Base-by-base conservation (phyloP, 2,888 invertebrate genomes). In the Opisthograptis luteolata region DNA sequence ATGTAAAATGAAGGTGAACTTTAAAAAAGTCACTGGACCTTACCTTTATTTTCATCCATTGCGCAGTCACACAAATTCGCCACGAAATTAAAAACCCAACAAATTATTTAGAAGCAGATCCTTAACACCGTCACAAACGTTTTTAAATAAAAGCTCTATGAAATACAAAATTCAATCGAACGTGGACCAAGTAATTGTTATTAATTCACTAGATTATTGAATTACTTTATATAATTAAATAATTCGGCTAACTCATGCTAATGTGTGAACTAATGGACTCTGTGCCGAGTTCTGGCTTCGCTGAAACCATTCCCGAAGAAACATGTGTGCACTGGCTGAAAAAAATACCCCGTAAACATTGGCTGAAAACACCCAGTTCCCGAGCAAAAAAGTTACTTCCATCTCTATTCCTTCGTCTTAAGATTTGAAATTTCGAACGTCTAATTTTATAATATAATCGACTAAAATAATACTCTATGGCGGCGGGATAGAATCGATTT, bases 231-330 rank as follows among this genome's bases (percentile, higher is more conserved):
- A 73, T 87, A 90, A 90, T 90, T 89, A 81, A 81, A 87, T 88
- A 87, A 89, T 88, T 87, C 81, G 78, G 84, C 88, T 89, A 89
- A 90, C 87, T 85, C 82, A 70, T 66, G 57, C 80, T 89, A 90
- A 90, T 90, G 90, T 88, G 87, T 72, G 89, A 87, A 90, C 89
- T 87, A 90, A 90, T 90, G 88, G 86, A 86, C 78, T 82, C 67
- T 72, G 78, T 85, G 73, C 80, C 66, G 72, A 62, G 87, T 81
- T 88, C 88, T 90, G 90, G 88, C 90, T 87, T 73, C 70, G 66
- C 72, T 74, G 71, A 68, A 67, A 66, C 41, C 35, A 30, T 17
- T 31, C 30, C 28, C 35, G 30, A 49, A 67, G 64, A 74, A 74
- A 81, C 84, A 87, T 80, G 78, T 88, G 87, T 76, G 76, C 32